Evolutionary conservation across 1,140 invertebrate species (phyloP).

Genomic region (Andrena cerasifolii): DNA sequence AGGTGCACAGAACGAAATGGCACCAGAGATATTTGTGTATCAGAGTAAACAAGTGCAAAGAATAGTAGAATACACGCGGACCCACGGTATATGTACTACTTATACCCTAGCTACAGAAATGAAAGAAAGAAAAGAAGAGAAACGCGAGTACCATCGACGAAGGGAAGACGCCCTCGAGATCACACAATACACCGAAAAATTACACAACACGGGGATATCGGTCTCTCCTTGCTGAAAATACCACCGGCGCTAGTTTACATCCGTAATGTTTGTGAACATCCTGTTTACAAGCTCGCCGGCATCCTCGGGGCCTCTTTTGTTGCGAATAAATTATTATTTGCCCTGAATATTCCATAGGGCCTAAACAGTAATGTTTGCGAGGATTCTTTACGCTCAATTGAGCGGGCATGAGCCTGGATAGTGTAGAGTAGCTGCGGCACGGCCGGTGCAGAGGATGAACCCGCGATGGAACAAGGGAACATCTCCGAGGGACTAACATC

Average conservation of each 20-base stretch:
- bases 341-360: constrained; percentile 18
- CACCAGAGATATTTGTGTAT: no score
- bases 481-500: constrained; percentile 52
- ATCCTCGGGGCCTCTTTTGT: constrained; percentile 6
- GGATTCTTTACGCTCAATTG: constrained; percentile 44
- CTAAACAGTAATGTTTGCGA: constrained; percentile 31
- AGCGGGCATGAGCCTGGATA: constrained; percentile 20
- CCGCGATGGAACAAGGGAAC: constrained; percentile 31
- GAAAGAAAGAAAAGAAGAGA: neutral
- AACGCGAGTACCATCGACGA: neutral
- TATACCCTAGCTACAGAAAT: no score
- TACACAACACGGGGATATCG: neutral
- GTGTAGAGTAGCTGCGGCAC: no score
- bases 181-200: neutral
- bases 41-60: no score
- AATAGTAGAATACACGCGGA: no score
- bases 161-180: neutral
- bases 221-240: neutral
- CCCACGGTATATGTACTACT: no score
- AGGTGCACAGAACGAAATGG: no score
- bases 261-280: constrained; percentile 23
- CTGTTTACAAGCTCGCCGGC: constrained; percentile 14
- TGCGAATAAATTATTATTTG: constrained; percentile 49
- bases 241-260: neutral
- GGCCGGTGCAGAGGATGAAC: neutral